A percentile compares a stretch with the other conserved stretches of the same genome.
Conservation (phyloP, 2,797 vertebrate species). For the Margarornis squamiger region DNA sequence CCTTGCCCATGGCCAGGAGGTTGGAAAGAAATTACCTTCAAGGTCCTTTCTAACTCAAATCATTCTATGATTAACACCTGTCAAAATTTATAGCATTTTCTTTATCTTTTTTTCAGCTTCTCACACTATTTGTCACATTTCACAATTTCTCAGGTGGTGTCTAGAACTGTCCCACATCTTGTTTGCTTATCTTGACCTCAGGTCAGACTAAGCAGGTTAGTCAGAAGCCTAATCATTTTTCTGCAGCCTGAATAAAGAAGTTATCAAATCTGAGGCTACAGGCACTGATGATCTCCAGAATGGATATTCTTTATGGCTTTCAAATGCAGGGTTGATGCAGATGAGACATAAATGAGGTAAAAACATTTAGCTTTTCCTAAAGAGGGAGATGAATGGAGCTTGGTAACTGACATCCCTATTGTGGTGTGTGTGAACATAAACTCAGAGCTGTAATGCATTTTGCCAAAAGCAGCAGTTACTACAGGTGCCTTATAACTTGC, state of each 20-base stretch:
- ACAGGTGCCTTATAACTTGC: slow-evolving; percentile 39
- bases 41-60: background rate
- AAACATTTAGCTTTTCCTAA: background rate
- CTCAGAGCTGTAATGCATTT: background rate
- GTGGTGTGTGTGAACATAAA: background rate
- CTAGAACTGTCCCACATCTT: background rate
- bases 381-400: background rate
- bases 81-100: background rate
- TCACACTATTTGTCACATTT: background rate
- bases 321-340: background rate
- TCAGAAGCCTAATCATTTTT: background rate
- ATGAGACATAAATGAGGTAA: background rate
- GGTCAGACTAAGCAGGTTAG: background rate
- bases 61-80: background rate
- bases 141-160: rapidly evolving
- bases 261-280: background rate
- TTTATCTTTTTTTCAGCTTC: background rate
- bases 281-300: background rate
- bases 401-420: background rate
- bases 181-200: background rate
- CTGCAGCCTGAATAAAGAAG: background rate
- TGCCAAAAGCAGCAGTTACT: slow-evolving; percentile 37
- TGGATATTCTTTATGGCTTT: background rate
- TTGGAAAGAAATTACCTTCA: background rate
- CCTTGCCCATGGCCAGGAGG: rapidly evolving